These are phyloP conservation scores for Osmerus mordax DNA, from an alignment of 2,113 vertebrate genomes.

Conservation along the genomic window DNA sequence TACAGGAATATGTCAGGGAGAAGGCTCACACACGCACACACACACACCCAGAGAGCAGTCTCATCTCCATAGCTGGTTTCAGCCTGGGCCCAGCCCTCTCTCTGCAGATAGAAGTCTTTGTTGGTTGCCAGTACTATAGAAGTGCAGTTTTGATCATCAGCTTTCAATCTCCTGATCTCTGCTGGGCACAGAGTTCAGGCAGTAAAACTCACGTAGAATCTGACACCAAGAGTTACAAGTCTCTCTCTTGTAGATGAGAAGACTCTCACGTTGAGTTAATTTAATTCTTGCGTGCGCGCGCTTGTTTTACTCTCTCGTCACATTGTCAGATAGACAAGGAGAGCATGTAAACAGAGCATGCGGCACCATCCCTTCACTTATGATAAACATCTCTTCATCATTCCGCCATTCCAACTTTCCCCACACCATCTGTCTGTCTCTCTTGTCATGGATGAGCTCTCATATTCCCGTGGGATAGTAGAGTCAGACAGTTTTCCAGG, in stretches of 20 bases:
- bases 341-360: conserved; percentile 20
- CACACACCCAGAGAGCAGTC: not conserved
- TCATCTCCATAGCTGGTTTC: conserved; percentile 1
- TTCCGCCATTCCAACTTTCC: not conserved
- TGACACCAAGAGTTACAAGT: not conserved
- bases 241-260: not conserved
- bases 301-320: not conserved
- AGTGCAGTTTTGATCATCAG: too few species aligned
- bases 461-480: conserved; percentile 79
- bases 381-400: conserved; percentile 31
- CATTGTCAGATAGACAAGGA: conserved; percentile 11
- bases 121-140: too few species aligned
- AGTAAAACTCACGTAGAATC: too few species aligned
- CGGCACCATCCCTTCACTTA: conserved; percentile 28
- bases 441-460: conserved; percentile 62
- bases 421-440: conserved; percentile 7
- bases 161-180: too few species aligned
- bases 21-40: too few species aligned
- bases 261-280: not conserved
- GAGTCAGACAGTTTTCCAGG: conserved; percentile 70
- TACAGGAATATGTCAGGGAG: too few species aligned
- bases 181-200: too few species aligned
- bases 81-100: not conserved
- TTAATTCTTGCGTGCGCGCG: not conserved
- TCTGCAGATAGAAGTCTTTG: too few species aligned